phyloP scores from a whole-genome alignment of 2,888 invertebrate species.

The Nomada flava region DNA sequence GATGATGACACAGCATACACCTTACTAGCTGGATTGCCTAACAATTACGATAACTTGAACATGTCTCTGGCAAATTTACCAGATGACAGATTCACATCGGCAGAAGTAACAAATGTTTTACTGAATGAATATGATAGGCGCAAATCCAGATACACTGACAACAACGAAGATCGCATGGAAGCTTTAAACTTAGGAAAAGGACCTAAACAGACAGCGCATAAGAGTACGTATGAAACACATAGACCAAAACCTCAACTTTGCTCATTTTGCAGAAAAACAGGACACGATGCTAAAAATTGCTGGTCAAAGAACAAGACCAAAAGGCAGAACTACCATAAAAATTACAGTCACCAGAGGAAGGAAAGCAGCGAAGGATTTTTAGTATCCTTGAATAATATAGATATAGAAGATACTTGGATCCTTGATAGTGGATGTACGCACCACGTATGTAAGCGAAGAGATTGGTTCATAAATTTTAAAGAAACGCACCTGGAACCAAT shows the following conservation, averaged over 20 bases:
- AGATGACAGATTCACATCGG: too few species aligned
- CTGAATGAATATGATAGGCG: too few species aligned
- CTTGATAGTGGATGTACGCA: constrained; percentile 31
- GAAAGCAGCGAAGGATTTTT: constrained; percentile 2
- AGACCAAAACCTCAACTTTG: not conserved
- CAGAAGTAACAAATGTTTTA: too few species aligned
- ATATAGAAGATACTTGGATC: constrained; percentile 23
- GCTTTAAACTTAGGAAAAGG: not conserved
- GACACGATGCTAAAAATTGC: not conserved
- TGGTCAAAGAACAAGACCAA: constrained; percentile 4
- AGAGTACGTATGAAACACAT: not conserved
- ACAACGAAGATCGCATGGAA: not conserved
- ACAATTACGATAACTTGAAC: too few species aligned
- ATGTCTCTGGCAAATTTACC: too few species aligned
- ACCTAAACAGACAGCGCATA: not conserved
- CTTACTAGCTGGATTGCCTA: too few species aligned
- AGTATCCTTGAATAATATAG: constrained; percentile 15
- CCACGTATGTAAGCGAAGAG: constrained; percentile 24
- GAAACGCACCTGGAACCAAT: constrained; percentile 3
- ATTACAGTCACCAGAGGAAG: not conserved
- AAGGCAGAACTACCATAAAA: not conserved
- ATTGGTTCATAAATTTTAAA: constrained; percentile 17
- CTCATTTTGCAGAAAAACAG: constrained; percentile 6
- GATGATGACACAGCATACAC: too few species aligned
- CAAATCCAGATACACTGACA: too few species aligned